These are phyloP conservation scores for honey bee (Apis mellifera) DNA, from an alignment of 1,140 invertebrate genomes.

Conservation along the genomic window Amel_HAv3.1 CM009931.2:20832001-20832500, in stretches of 20 bases:
- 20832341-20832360: neutral
- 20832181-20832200: constrained; percentile 35
- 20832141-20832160: constrained; percentile 66
- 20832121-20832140: constrained; percentile 57
- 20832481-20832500: neutral
- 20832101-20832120: constrained; percentile 53
- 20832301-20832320: neutral
- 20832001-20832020: no score
- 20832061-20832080: constrained; percentile 49
- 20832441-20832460: neutral
- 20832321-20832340: neutral
- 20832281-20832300: neutral
- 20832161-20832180: constrained; percentile 56
- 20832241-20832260: no score
- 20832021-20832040: no score
- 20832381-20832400: neutral
- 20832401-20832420: neutral
- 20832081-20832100: constrained; percentile 47
- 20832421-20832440: neutral
- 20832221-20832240: neutral
- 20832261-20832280: neutral
- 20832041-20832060: constrained; percentile 2
- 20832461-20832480: neutral
- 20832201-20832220: constrained; percentile 30
- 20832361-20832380: neutral